Conservation (phyloP, 2,113 vertebrate genomes). For the Ailuropoda melanoleuca region DNA sequence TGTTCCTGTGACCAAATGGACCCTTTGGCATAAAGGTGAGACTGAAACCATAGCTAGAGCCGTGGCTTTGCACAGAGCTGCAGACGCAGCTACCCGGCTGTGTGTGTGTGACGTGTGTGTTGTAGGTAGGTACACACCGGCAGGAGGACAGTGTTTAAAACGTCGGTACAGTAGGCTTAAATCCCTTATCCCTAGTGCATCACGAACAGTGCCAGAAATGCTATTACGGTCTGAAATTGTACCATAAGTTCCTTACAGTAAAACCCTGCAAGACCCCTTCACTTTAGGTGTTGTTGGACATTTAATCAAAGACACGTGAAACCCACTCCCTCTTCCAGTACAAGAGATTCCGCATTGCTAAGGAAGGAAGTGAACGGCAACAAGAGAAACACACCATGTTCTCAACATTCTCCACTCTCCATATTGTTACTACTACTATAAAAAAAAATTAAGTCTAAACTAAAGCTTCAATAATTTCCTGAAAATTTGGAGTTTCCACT, state of each 20-base stretch:
- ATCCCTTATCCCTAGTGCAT: not conserved
- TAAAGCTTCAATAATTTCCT: not conserved
- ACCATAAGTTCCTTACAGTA: not conserved
- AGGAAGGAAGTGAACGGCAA: not conserved
- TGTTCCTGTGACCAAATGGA: not conserved
- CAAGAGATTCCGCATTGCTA: not conserved
- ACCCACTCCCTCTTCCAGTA: accelerated
- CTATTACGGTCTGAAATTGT: not conserved
- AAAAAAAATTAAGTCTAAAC: not conserved
- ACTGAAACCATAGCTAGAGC: not conserved
- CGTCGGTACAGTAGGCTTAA: not conserved
- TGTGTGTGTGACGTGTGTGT: accelerated
- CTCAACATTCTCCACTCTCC: not conserved
- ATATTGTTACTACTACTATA: accelerated
- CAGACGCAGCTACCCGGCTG: accelerated
- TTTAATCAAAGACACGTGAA: accelerated
- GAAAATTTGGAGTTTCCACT: not conserved
- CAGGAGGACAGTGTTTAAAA: not conserved
- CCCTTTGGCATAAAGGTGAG: conserved; percentile 37
- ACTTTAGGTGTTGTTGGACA: accelerated
- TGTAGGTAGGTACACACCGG: accelerated
- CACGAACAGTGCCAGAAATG: not conserved
- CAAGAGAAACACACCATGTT: accelerated
- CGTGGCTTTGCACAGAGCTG: no score
- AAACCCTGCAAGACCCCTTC: conserved; percentile 49